Conservation (phyloP, 2,888 invertebrate species). For the Erebia aethiops region DNA sequence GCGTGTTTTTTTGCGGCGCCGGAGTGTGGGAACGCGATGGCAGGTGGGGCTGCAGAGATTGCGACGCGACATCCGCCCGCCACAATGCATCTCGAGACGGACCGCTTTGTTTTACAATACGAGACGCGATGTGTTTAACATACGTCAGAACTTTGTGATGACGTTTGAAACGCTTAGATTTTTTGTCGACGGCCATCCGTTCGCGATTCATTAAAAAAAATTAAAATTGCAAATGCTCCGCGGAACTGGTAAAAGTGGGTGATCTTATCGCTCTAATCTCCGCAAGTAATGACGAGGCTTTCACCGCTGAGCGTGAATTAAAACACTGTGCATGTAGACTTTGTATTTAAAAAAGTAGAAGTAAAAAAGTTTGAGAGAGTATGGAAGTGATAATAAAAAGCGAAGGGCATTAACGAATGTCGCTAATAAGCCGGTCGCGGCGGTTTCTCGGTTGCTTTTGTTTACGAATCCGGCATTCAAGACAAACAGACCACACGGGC, state of each 20-base stretch:
- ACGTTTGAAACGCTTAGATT: slow-evolving; percentile 60
- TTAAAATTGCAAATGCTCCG: slow-evolving; percentile 40
- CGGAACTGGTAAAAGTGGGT: slow-evolving; percentile 40
- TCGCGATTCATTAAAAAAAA: slow-evolving; percentile 36
- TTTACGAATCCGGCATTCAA: slow-evolving; percentile 61
- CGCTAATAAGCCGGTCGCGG: slow-evolving; percentile 47
- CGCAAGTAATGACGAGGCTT: slow-evolving; percentile 20
- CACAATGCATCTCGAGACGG: slow-evolving; percentile 76
- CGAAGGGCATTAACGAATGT: slow-evolving; percentile 45
- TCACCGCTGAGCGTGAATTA: slow-evolving; percentile 26
- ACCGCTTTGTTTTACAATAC: slow-evolving; percentile 63
- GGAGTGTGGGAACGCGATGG: slow-evolving; percentile 82
- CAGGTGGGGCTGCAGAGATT: slow-evolving; percentile 83
- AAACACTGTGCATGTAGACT: neutral
- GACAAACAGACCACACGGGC: slow-evolving; percentile 49
- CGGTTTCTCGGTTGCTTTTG: slow-evolving; percentile 53
- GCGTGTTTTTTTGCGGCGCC: slow-evolving; percentile 80
- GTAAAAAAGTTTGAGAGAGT: neutral
- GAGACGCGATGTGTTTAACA: slow-evolving; percentile 68
- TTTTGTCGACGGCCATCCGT: slow-evolving; percentile 41
- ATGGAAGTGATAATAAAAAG: slow-evolving; percentile 41
- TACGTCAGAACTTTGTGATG: slow-evolving; percentile 61
- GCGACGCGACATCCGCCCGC: slow-evolving; percentile 82
- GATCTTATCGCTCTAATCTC: slow-evolving; percentile 36
- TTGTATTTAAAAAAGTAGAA: neutral